These are phyloP conservation scores for Prosopocoilus inquinatus DNA, from an alignment of 2,888 invertebrate genomes.

Conservation along the genomic window DNA sequence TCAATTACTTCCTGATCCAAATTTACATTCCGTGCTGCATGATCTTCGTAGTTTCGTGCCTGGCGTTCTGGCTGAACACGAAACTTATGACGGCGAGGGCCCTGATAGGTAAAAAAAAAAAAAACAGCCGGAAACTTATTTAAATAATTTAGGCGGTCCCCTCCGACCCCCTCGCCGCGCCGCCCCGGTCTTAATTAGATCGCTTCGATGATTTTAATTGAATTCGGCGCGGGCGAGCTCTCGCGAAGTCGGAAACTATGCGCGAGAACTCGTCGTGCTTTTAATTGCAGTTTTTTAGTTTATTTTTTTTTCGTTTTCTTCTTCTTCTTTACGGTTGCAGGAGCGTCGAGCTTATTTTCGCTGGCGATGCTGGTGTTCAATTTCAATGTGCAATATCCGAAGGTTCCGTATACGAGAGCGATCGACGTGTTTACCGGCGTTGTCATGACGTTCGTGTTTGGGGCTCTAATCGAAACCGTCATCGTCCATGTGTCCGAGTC, in stretches of 20 bases:
- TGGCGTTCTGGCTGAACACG: constrained; percentile 90
- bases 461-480: constrained; percentile 23
- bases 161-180: too few relatives aligned
- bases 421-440: constrained; percentile 27
- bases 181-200: not conserved
- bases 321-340: constrained; percentile 12
- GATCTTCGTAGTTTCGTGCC: constrained; percentile 92
- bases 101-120: constrained; percentile 65
- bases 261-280: not conserved
- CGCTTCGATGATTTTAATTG: not conserved
- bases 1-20: constrained; percentile 95
- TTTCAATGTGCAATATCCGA: constrained; percentile 21
- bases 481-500: constrained; percentile 21
- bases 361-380: constrained; percentile 13
- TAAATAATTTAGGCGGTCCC: too few relatives aligned
- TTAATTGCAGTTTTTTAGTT: not conserved
- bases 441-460: constrained; percentile 24
- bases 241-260: not conserved
- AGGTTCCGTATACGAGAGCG: constrained; percentile 25
- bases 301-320: not conserved
- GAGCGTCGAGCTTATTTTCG: constrained; percentile 19
- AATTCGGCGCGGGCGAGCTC: not conserved
- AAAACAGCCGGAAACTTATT: too few relatives aligned
- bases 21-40: constrained; percentile 96
- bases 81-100: constrained; percentile 87